These are phyloP conservation scores for Zaprionus gabonicus DNA, from an alignment of 1,140 invertebrate species.

Conservation along the genomic window DNA sequence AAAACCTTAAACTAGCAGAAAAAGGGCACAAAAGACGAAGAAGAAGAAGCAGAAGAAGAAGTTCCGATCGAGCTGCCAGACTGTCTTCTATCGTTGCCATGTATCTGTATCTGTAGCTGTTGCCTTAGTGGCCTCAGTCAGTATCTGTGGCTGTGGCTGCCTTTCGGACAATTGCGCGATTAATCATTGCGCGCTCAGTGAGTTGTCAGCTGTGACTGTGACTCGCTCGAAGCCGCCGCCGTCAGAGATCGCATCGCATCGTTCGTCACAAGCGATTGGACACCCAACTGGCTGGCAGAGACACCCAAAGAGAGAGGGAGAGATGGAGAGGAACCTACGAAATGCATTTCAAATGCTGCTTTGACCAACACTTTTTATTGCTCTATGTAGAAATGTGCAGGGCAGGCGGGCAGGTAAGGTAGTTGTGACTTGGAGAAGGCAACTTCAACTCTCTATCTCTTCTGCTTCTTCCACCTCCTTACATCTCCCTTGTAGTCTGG, in stretches of 20 bases:
- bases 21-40: slow-evolving; percentile 62
- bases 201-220: slow-evolving; percentile 79
- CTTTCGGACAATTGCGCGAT: slow-evolving; percentile 74
- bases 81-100: slow-evolving; percentile 41
- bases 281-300: slow-evolving; percentile 43
- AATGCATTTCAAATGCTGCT: slow-evolving; percentile 71
- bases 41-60: not conserved
- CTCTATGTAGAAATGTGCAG: slow-evolving; percentile 16
- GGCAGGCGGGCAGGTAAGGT: not conserved
- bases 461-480: not conserved
- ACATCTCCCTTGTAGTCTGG: no score
- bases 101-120: slow-evolving; percentile 53
- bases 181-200: slow-evolving; percentile 82
- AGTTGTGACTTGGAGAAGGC: not conserved
- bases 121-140: slow-evolving; percentile 6
- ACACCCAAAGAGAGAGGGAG: not conserved
- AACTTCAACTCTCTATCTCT: not conserved
- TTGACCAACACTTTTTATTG: slow-evolving; percentile 68
- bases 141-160: slow-evolving; percentile 11
- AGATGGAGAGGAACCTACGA: slow-evolving; percentile 12
- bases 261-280: slow-evolving; percentile 82
- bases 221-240: slow-evolving; percentile 52
- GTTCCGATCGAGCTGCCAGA: not conserved
- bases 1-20: slow-evolving; percentile 73
- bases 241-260: slow-evolving; percentile 66